Conservation (phyloP, 1,140 invertebrate species). For the Orchesella cincta region DNA sequence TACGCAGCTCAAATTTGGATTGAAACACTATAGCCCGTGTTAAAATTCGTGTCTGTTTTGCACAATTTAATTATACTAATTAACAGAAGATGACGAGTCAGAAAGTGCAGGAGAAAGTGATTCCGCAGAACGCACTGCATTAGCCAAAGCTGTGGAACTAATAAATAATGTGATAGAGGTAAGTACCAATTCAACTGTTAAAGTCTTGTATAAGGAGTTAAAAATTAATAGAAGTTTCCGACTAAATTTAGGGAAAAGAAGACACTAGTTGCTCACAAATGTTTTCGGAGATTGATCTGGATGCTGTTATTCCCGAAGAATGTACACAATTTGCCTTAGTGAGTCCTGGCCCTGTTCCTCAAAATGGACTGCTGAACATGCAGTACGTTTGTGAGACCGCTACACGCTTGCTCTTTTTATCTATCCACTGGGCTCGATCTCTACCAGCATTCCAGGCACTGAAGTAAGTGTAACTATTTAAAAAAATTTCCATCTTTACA, state of each 20-base stretch:
- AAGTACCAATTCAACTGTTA: background rate
- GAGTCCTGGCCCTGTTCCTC: constrained; percentile 75
- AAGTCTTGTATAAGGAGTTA: background rate
- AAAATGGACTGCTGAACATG: constrained; percentile 37
- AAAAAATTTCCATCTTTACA: constrained; percentile 4
- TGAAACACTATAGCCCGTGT: background rate
- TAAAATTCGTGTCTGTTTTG: background rate
- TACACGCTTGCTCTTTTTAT: constrained; percentile 81
- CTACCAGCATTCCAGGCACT: constrained; percentile 79
- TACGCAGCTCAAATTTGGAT: background rate
- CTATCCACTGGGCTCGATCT: constrained; percentile 83
- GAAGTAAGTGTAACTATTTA: constrained; percentile 60
- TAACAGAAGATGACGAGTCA: constrained; percentile 47
- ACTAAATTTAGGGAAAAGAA: constrained; percentile 39
- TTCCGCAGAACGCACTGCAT: constrained; percentile 36
- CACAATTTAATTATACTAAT: background rate
- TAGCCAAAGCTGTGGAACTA: constrained; percentile 47
- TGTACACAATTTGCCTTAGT: constrained; percentile 76
- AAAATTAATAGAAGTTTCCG: background rate
- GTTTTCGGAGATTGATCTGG: constrained; percentile 43
- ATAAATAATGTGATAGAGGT: constrained; percentile 49
- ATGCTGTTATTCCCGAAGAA: constrained; percentile 61
- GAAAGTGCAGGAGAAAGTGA: constrained; percentile 49
- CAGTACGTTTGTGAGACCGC: constrained; percentile 81
- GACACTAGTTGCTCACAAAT: constrained; percentile 27